Conservation (phyloP, 2,888 invertebrate genomes). For the Lacanobia oleracea region DNA sequence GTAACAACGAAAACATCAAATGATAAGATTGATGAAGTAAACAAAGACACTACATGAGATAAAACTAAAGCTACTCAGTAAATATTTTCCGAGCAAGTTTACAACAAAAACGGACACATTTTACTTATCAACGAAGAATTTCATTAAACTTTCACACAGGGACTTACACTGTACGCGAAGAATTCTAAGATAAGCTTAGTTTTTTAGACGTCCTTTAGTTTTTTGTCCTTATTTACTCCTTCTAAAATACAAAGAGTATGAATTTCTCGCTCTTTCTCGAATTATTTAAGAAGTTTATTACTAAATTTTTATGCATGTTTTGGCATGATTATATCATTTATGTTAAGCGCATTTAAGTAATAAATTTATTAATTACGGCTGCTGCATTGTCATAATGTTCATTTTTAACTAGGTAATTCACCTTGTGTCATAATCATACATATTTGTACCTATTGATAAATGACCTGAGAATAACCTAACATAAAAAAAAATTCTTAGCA, state of each 20-base stretch:
- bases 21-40: conserved; percentile 15
- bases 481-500: no score
- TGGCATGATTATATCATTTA: background rate
- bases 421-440: no score
- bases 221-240: conserved; percentile 59
- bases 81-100: conserved; percentile 52
- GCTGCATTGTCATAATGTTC: background rate
- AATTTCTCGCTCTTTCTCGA: conserved; percentile 12
- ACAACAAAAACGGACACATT: conserved; percentile 58
- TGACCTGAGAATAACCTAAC: background rate
- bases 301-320: conserved; percentile 5
- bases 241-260: conserved; percentile 36
- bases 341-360: background rate
- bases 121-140: conserved; percentile 68
- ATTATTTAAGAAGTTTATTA: conserved; percentile 24
- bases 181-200: conserved; percentile 68
- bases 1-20: background rate
- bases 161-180: conserved; percentile 60
- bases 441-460: no score
- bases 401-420: no score
- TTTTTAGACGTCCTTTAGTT: conserved; percentile 63
- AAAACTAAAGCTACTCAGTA: conserved; percentile 39
- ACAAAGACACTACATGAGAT: conserved; percentile 23
- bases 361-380: background rate
- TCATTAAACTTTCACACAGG: conserved; percentile 64